Base-by-base conservation (phyloP, 2,797 vertebrate species). In the Argyrosomus regius region DNA sequence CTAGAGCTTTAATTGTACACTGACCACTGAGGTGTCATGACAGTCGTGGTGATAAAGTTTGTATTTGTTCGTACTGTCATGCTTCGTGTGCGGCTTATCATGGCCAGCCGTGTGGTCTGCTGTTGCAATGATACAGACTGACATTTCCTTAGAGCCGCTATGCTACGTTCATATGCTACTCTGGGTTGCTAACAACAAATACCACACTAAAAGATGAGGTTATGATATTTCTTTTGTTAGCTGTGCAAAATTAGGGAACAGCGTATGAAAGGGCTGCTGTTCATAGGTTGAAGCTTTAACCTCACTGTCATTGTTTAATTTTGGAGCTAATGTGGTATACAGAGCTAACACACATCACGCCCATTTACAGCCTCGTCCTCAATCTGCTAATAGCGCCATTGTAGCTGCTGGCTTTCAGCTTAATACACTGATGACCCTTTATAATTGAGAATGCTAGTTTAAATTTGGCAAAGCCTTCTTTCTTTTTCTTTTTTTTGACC, bases 401-500 rank as follows among this genome's bases (percentile, higher is more conserved):
- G 24, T 65, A 64, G 14, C 31, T 41, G 35, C 68, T 28, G 58
- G 49, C 62, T 75, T 67, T 82, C n/a, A 70, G 24, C 0, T 0
- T 61, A 69, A 77, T 59, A 50, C 59, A 69, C n/a, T 20, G 46
- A 81, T 48, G n/a, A 20, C 18, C 1, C 41, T 49, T 77, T 73
- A 61, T 72, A 60, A 72, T 65, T 82, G 58, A 57, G 9, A 66
- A 57, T 49, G 14, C 7, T 61, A 77, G 62, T 70, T 80, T 46
- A n/a, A 78, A 79, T 64, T 20, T 62, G 48, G 72, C 7, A 53
- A 70, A 52, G 48, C 52, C 50, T 43, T 31, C 46, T 58, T 41
- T 50, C 53, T 72, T 53, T 41, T 43, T 31, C 46, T 58, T 41
- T 50, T 58, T 72, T 53, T 41, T 46, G n/a, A 26, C n/a, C 39